Evolutionary conservation across 2,888 invertebrate genomes (phyloP), one percentile per base, ranked within the genome.

Genomic region (Camptogramma bilineatum): DNA sequence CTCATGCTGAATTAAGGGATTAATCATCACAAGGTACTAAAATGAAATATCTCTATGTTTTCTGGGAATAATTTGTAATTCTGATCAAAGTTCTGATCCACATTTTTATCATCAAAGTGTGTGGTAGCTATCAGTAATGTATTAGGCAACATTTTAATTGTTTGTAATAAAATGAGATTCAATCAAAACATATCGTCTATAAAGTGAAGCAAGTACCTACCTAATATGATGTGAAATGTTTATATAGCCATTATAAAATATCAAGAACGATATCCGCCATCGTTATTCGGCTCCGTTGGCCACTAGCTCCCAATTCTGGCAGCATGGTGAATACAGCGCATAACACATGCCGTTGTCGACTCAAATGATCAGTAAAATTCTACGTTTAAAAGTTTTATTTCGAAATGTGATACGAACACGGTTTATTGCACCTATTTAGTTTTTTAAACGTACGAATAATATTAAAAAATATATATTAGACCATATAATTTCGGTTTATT

Each of bases 401-500:
- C 60, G 9, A 31, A 56, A 56, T 46, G 51, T 31, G 21, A 54
- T 54, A 54, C 57, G 54, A 52, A 52, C 39, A 52, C 51, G 55
- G 64, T 64, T 62, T 61, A 66, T 64, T 53, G 64, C 64, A 61
- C 31, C 47, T 34, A 64, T 55, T 52, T 62, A 65, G 57, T 62
- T 68, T 68, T 62, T 51, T 44, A 57, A 56, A 69, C 24, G 58
- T 58, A 64, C 62, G 57, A 59, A 68, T 62, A 50, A 39, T 52
- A 60, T 56, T 50, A 46, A 63, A 64, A 70, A 72, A 62, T 54
- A 24, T 62, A 63, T 66, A 70, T 60, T 60, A 61, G 60, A 42
- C 57, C 60, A 61, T 72, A 69, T 67, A 68, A 60, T 64, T 57
- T 54, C 53, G 70, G 70, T 75, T 73, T 79, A 75, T 78, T 75